Base-by-base conservation (phyloP, 2,797 vertebrate genomes). In the Mastacembelus armatus region DNA sequence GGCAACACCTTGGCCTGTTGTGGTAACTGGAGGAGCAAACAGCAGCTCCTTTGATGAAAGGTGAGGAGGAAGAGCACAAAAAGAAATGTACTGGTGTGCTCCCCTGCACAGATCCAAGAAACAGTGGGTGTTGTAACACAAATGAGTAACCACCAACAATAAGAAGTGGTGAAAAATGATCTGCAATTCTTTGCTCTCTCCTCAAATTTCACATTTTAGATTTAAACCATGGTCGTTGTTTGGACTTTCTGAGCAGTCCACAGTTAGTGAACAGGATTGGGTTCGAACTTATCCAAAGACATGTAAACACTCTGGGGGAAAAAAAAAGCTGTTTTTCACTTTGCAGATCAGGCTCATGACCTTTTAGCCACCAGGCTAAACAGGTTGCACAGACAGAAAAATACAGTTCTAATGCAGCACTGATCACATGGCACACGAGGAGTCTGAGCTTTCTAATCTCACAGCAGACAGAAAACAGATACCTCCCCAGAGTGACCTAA, bases 1-100 rank as follows among this genome's bases (percentile, higher is more conserved):
- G 47, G 88, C 86, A 87, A 88, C 88, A 19, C 55, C 15, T 4
- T 4, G 62, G 68, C 59, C 33, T 88, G 88, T 88, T 89, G 85
- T 88, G 81, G 86, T 80, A 87, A 89, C 86, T 19, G 40, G 77
- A 85, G 85, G 66, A 61, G 79, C 66, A 71, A 78, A 88, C 74
- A 72, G 22, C 56, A 36, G n/a, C 58, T 68, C 47, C 56, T 66
- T 43, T 39, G 27, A 45, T 55, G 66, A 81, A 82, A 84, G 61
- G 62, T 16, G 21, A 80, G 71, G 39, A 74, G 58, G 35, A 66
- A 27, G 26, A 51, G 66, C 24, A 51, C 24, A 39, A 49, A 58
- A 47, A 30, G 14, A 77, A 61, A 63, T 43, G 7, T 7, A 15
- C 54, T 32, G 50, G 12, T 35, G n/a, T 32, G 36, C 24, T 18